Base-by-base conservation (phyloP, 2,888 invertebrate species). In the Micropterix aruncella region DNA sequence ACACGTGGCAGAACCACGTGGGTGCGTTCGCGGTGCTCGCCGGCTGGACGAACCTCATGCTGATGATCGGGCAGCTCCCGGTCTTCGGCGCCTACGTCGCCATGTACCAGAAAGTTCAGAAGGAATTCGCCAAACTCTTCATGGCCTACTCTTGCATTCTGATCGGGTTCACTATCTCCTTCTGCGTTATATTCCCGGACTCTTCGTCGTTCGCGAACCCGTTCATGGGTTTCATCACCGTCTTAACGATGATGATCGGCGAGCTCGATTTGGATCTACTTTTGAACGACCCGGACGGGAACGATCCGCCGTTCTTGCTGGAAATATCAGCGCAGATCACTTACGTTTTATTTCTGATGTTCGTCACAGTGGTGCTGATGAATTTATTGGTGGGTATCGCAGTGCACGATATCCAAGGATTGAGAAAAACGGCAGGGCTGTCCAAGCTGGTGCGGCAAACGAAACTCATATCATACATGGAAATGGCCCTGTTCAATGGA, bases 71-170 rank as follows among this genome's bases (percentile, higher is more conserved):
- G 0, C 87, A 91, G 55, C 65, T 91, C 37, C 91, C 91, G 0
- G 79, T 88, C 42, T 87, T 91, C 56, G 91, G 90, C 15, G 84
- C 89, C 0, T 91, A 91, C 57, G 89, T 91, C 2, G 90, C 90
- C 0, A 90, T 90, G 90, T 89, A 88, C 54, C 88, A 88, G 1
- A 80, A 85, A 61, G 88, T 89, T 1, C 86, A 87, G 58, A 86
- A 83, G 40, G 89, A 90, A 65, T 89, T 90, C 53, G 85, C 86
- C 4, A 87, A 89, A 57, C 66, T 90, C n/a, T 74, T 90, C 42
- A 73, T 88, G 65, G 89, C 89, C 1, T 90, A 89, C 58, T 84
- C 85, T 0, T 89, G 89, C 55, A 76, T 90, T 49, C 62, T 90
- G 27, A 83, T 90, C 27, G 90, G 89, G 1, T 90, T 90, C 56